phyloP scores from a whole-genome alignment of 1,140 invertebrate genomes.

The Pentalonia nigronervosa region DNA sequence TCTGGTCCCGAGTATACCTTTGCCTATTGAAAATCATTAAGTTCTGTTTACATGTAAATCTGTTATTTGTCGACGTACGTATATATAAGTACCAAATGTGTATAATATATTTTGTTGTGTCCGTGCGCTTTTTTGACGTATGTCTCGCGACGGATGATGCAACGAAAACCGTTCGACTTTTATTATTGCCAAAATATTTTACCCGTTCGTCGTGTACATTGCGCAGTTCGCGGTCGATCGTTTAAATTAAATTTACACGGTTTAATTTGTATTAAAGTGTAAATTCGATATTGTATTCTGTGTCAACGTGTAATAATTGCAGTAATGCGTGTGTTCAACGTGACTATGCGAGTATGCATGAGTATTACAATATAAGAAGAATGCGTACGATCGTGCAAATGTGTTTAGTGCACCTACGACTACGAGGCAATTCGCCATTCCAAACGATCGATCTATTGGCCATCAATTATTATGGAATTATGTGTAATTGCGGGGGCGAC shows the following conservation, averaged over 20 bases:
- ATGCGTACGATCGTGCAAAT: not conserved
- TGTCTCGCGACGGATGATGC: not conserved
- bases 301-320: not conserved
- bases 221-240: not conserved
- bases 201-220: not conserved
- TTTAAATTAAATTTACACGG: too few species aligned
- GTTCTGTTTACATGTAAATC: not conserved
- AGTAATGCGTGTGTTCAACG: too few species aligned
- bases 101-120: not conserved
- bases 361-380: too few species aligned
- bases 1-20: not conserved
- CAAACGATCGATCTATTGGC: not conserved
- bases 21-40: not conserved
- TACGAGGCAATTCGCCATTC: not conserved
- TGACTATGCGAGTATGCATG: too few species aligned
- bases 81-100: not conserved
- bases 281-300: not conserved
- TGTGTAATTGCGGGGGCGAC: not conserved
- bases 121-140: not conserved
- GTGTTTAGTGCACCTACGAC: not conserved
- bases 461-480: not conserved
- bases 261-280: too few species aligned
- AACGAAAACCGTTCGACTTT: not conserved
- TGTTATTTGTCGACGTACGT: too few species aligned
- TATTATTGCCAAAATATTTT: not conserved